Base-by-base conservation (phyloP, 2,797 vertebrate genomes). In the Acrocephalus scirpaceus region DNA sequence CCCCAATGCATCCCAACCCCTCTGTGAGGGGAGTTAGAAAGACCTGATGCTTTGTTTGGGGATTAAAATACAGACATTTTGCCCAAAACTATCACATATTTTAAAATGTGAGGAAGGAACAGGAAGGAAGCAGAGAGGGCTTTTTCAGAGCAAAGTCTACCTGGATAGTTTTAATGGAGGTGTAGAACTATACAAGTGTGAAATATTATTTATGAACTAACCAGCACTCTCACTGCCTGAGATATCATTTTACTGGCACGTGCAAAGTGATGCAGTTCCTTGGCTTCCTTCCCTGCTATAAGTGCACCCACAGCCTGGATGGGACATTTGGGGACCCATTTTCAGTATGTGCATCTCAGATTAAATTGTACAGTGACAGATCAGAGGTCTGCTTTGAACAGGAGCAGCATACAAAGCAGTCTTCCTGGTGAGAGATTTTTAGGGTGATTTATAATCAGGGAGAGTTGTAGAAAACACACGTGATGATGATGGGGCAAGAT, bases 131-230 rank as follows among this genome's bases (percentile, higher is more conserved):
- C 61, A 88, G 48, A 32, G 18, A 71, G 20, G n/a, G 13, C 4
- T 80, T 91, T 80, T 86, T 50, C 36, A 51, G 60, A 89, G 47
- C 14, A 29, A 86, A 69, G 6, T 10, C 34, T 66, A 30, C 16
- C 53, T 88, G 48, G 48, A 70, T 38, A 22, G 34, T 81, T 84
- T 90, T 78, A 81, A 73, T 57, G 58, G 79, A 91, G 51, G 36
- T 78, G 42, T 67, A 86, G 92, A 92, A 74, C 32, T 76, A 78
- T 47, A 66, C 16, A 40, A 70, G 21, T 36, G 23, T 88, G 73
- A 94, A 90, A 36, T 62, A 25, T 48, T 90, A 72, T 88, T 95
- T 82, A 86, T 64, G 32, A 88, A 60, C 34, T 69, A 90, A 48
- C 16, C 30, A 78, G 36, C 23, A 38, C 40, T 69, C 47, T 93